phyloP scores from a whole-genome alignment of 2,797 vertebrate species.

The Sciurus carolinensis region DNA sequence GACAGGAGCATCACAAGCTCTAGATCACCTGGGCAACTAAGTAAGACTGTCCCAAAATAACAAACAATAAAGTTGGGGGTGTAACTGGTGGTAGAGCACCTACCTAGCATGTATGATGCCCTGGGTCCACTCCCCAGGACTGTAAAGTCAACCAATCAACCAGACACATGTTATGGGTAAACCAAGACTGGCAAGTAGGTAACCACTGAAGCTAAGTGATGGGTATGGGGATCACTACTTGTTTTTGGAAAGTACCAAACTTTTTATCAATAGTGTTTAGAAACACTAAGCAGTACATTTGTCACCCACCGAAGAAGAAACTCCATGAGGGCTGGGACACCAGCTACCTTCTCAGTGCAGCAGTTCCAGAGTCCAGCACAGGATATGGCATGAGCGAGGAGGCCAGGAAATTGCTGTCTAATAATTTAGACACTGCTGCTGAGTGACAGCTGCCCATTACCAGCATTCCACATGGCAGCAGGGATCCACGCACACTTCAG shows the following conservation, averaged over 20 bases:
- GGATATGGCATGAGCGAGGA: neutral
- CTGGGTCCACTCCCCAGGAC: too few relatives aligned
- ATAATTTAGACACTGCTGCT: accelerated
- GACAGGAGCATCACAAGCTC: too few relatives aligned
- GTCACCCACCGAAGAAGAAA: neutral
- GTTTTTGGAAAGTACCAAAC: neutral
- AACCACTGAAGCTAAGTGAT: too few relatives aligned
- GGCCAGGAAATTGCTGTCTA: neutral
- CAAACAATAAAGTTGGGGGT: too few relatives aligned
- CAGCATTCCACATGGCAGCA: accelerated
- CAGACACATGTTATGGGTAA: neutral
- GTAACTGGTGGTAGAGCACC: too few relatives aligned
- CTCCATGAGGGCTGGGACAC: neutral
- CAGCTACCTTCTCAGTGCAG: neutral
- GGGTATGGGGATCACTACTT: neutral
- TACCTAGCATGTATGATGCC: too few relatives aligned
- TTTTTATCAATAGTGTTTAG: neutral
- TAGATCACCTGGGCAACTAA: too few relatives aligned
- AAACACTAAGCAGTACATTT: neutral
- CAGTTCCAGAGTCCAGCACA: neutral
- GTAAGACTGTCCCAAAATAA: too few relatives aligned
- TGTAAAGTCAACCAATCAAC: too few relatives aligned
- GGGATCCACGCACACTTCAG: neutral
- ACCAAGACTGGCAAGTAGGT: neutral
- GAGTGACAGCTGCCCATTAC: neutral